Base-by-base conservation (phyloP, 2,888 invertebrate genomes). In the Rotaria magnacalcarata region DNA sequence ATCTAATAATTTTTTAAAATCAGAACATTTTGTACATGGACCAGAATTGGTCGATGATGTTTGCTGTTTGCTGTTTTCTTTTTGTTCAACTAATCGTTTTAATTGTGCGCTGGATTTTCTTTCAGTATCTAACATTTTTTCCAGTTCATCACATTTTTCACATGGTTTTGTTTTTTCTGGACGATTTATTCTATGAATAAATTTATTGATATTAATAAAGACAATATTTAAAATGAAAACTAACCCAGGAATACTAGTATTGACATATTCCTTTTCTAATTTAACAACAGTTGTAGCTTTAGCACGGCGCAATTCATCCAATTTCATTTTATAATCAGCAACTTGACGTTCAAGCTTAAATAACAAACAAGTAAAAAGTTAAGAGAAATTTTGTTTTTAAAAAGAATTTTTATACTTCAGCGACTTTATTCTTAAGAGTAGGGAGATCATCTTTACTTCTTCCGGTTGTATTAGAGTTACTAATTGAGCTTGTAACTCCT, bases 191-290 rank as follows among this genome's bases (percentile, higher is more conserved):
- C 75, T 75, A 47, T 24, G 6, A 75, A 43, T 75, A 41, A 75
- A 43, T 24, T 21, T 24, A 21, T 75, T 27, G 6, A 67, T 67
- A 10, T 14, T n/a, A 8, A 27, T 67, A 27, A 34, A 14, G 10
- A 7, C 10, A 19, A 8, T n/a, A 58, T 58, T 24, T 10, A n/a
- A 3, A 58, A 58, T 67, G 19, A 27, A 67, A 47, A 75, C 85
- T 24, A 84, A 84, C 47, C 34, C 85, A n/a, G 86, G 85, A 21
- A 58, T 27, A n/a, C 50, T 85, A 2, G 86, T 85, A 85, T 85
- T 85, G n/a, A 86, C 86, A 84, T 86, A 86, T 60, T 86, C 86
- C n/a, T 85, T 86, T n/a, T 85, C 85, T 85, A 85, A 75, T 75
- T 86, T 86, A 34, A 86, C 85, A 21, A 86, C 58, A 8, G 85